Percentiles rank a stretch among this genome's conserved stretches.
phyloP scores from a whole-genome alignment of 2,888 invertebrate genomes.

The Pollenia griseotomentosa region DNA sequence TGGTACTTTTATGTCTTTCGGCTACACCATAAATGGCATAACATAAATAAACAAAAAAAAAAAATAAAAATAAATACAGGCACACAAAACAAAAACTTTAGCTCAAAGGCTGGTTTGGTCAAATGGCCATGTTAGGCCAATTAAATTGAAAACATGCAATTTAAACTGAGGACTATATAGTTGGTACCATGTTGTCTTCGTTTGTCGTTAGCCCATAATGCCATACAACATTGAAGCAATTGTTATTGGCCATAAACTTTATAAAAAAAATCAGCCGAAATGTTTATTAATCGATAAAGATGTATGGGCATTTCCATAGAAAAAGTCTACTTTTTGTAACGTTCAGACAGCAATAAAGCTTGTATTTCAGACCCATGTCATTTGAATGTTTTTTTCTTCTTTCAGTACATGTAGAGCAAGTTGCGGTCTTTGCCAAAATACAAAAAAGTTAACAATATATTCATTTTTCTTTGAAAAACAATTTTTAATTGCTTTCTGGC shows the following conservation, averaged over 20 bases:
- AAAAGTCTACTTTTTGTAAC: no score
- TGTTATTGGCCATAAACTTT: constrained; percentile 61
- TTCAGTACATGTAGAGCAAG: no score
- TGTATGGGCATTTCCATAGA: constrained; percentile 13
- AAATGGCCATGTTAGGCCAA: constrained; percentile 54
- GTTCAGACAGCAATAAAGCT: no score
- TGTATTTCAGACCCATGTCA: no score
- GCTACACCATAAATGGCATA: constrained; percentile 9
- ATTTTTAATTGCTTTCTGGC: no score
- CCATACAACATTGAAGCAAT: constrained; percentile 32
- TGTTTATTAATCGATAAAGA: constrained; percentile 45
- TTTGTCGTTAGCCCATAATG: neutral
- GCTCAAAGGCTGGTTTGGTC: constrained; percentile 46
- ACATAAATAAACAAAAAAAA: neutral
- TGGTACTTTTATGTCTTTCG: neutral
- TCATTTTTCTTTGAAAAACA: no score
- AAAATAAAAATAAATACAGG: constrained; percentile 14
- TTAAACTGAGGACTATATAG: constrained; percentile 29
- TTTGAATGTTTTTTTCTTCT: no score
- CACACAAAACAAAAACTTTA: constrained; percentile 7
- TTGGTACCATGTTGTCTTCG: neutral
- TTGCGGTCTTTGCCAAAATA: no score
- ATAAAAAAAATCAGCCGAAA: constrained; percentile 42
- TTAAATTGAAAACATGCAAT: constrained; percentile 60
- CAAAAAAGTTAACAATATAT: no score